phyloP scores from a whole-genome alignment of 2,113 vertebrate genomes.

The Thamnaconus septentrionalis region DNA sequence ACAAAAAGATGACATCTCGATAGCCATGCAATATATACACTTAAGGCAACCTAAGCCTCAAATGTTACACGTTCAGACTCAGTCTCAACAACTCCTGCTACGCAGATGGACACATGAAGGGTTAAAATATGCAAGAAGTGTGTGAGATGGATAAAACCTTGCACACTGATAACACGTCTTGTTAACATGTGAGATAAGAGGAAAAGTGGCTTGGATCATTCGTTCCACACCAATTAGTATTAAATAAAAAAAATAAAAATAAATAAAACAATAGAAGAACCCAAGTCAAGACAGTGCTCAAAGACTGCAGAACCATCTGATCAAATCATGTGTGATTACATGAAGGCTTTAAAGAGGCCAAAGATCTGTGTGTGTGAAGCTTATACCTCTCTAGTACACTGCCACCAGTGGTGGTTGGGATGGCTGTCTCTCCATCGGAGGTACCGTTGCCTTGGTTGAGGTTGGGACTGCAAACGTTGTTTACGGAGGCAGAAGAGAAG shows the following conservation, averaged over 20 bases:
- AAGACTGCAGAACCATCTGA: no score
- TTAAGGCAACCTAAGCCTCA: constrained; percentile 13
- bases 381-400: constrained; percentile 95
- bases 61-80: constrained; percentile 10
- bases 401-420: constrained; percentile 82
- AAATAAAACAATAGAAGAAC: no score
- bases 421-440: constrained; percentile 81
- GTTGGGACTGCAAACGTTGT: constrained; percentile 92
- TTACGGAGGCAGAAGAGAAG: constrained; percentile 91
- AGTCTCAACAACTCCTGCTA: constrained; percentile 10
- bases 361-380: neutral
- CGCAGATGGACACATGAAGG: constrained; percentile 10
- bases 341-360: neutral
- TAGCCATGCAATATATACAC: constrained; percentile 74
- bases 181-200: no score
- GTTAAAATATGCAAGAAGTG: constrained; percentile 2
- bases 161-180: neutral
- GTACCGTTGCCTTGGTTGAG: constrained; percentile 88
- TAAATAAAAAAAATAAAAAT: no score
- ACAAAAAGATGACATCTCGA: constrained; percentile 70
- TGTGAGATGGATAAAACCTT: constrained; percentile 2
- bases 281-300: no score
- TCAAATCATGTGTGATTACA: neutral
- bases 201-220: no score
- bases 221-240: no score